Base-by-base conservation (phyloP, 2,797 vertebrate species). In the Gambelia wislizenii region DNA sequence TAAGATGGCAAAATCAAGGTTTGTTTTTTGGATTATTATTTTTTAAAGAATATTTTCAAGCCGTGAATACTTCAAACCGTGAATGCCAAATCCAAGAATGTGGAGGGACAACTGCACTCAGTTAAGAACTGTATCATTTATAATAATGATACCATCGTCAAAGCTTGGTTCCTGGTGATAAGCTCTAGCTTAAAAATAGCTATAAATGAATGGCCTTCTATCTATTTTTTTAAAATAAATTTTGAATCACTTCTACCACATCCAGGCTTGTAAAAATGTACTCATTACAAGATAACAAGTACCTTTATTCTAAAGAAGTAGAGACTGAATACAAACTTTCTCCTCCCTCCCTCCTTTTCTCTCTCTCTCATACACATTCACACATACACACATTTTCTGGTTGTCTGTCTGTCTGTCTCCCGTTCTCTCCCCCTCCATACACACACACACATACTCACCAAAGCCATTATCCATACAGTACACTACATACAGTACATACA, bases 311-410 rank as follows among this genome's bases (percentile, higher is more conserved):
- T 80, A 25, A 88, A 87, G 81, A 70, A 49, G 10, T 12, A 75
- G 22, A 93, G 89, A 67, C 2, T 74, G 44, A 76, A 93, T 78
- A 30, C 7, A 6, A 93, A 89, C 27, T 83, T 18, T 78, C 44
- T 79, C 14, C 84, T 39, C 2, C 9, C 8, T 30, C 54, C 20
- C 49, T 49, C 49, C 49, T 10, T 49, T 6, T 59, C 18, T 20
- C 18, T 33, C 27, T 9, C 27, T 10, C 64, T 13, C 22, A 33
- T 30, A 33, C 2, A 67, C 12, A 67, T 30, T 25, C 30, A 67
- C 64, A 67, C 4, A 67, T 18, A 67, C 64, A 33, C 25, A 27
- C 6, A 8, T 7, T 27, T 27, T n/a, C n/a, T n/a, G n/a, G n/a
- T n/a, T n/a, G n/a, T n/a, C n/a, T n/a, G n/a, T n/a, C n/a, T n/a